These are phyloP conservation scores for Petrocephalus zakoni DNA, from an alignment of 2,113 vertebrate species.

Conservation along the genomic window DNA sequence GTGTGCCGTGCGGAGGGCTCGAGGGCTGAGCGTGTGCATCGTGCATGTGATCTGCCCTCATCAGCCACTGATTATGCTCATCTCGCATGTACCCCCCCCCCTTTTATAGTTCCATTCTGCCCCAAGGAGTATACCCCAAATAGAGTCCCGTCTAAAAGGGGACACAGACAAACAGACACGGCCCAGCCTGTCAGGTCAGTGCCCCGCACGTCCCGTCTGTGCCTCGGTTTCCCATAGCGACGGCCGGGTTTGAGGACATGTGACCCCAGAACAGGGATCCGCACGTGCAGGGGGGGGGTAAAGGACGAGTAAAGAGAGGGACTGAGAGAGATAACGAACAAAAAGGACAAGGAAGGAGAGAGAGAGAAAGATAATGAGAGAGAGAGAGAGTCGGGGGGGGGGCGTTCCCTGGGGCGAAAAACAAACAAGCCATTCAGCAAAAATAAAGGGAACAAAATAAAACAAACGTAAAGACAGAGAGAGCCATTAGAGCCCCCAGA, in stretches of 20 bases:
- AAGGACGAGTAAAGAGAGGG: neutral
- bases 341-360: neutral
- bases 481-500: neutral
- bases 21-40: neutral
- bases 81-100: neutral
- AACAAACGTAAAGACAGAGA: slow-evolving; percentile 1
- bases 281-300: neutral
- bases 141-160: neutral
- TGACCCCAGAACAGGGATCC: neutral
- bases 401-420: neutral
- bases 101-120: neutral
- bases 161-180: neutral
- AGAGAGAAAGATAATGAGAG: neutral
- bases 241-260: neutral
- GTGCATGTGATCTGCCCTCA: neutral
- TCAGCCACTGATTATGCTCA: neutral
- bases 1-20: neutral
- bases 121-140: neutral
- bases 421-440: neutral
- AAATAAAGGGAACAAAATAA: neutral
- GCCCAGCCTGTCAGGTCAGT: neutral
- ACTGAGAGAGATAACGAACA: neutral
- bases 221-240: neutral
- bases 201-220: neutral
- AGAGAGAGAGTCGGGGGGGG: neutral